Conservation (phyloP, 2,797 vertebrate species). For the Melanogrammus aeglefinus region DNA sequence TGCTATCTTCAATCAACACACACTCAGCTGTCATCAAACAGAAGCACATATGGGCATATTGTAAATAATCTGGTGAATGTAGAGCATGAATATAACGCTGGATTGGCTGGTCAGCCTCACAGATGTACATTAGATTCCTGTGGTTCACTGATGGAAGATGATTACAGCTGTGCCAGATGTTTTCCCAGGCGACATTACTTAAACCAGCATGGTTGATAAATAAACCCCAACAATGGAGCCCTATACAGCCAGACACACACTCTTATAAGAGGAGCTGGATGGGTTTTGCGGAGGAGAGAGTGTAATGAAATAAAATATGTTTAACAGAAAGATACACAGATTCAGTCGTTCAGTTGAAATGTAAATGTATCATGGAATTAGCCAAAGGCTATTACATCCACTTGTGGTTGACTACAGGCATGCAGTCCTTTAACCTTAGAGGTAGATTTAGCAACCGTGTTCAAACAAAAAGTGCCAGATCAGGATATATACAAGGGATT, state of each 20-base stretch:
- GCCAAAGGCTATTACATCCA: too few species aligned
- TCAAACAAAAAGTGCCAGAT: too few species aligned
- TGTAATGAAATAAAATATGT: too few species aligned
- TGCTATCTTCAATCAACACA: too few species aligned
- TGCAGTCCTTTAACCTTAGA: background rate
- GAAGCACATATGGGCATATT: background rate
- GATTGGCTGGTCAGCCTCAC: background rate
- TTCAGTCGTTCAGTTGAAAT: too few species aligned
- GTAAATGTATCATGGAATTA: too few species aligned
- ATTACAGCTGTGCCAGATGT: slow-evolving; percentile 1
- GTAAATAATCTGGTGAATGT: background rate
- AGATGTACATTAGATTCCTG: background rate
- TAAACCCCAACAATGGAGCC: background rate
- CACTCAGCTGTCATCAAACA: background rate
- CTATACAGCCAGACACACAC: too few species aligned
- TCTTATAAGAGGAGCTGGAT: too few species aligned
- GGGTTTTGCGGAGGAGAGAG: too few species aligned
- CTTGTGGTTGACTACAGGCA: background rate
- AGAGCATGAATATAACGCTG: background rate
- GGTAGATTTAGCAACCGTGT: background rate
- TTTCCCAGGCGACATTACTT: background rate
- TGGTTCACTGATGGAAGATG: background rate
- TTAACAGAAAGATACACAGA: too few species aligned
- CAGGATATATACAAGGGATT: too few species aligned
- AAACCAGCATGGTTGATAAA: background rate